Conservation (phyloP, 2,113 vertebrate species). For the Ictalurus furcatus region DNA sequence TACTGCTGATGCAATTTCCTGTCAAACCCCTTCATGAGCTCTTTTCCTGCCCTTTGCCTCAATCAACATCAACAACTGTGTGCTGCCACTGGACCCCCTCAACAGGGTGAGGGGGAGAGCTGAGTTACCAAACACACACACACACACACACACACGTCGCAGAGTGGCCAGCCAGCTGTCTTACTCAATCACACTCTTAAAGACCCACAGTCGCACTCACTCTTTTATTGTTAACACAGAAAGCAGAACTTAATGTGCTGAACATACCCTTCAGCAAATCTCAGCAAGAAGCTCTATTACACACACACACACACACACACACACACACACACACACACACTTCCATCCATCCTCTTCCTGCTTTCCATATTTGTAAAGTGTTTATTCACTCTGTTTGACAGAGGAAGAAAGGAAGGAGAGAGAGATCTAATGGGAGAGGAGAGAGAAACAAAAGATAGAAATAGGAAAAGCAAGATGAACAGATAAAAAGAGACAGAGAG, state of each 20-base stretch:
- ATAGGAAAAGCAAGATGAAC: neutral
- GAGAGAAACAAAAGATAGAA: neutral
- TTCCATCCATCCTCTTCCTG: slow-evolving; percentile 42
- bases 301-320: slow-evolving; percentile 7
- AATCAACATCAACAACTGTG: slow-evolving; percentile 23
- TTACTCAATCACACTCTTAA: slow-evolving; percentile 9
- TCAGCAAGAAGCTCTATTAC: neutral
- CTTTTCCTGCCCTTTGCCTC: neutral
- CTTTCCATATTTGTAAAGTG: slow-evolving; percentile 35
- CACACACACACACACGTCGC: neutral
- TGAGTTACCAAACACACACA: neutral
- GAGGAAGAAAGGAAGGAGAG: neutral
- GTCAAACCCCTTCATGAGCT: neutral
- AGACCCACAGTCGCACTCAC: neutral
- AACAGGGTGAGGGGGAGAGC: neutral
- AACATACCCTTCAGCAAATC: slow-evolving; percentile 11
- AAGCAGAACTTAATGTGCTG: neutral
- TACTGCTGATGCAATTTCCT: slow-evolving; percentile 8
- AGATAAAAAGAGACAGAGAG: neutral
- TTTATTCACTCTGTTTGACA: slow-evolving; percentile 9
- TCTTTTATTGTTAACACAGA: neutral
- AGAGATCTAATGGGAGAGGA: neutral
- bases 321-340: neutral
- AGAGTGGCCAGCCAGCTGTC: slow-evolving; percentile 24
- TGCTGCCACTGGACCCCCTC: neutral